Evolutionary conservation across 2,888 invertebrate species (phyloP).

Genomic region (Hybos culiciformis): DNA sequence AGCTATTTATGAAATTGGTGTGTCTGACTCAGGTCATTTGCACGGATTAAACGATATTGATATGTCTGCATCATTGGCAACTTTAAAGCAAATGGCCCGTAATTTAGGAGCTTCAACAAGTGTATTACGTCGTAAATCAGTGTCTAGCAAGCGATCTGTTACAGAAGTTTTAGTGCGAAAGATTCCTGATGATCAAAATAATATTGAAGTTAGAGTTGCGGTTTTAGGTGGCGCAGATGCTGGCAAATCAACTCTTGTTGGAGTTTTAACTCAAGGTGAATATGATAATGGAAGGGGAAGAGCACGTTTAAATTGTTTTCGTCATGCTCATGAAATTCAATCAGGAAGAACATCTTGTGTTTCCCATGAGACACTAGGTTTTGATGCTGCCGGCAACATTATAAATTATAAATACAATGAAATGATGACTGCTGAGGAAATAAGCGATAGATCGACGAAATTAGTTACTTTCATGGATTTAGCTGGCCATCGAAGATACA

Average conservation of each 20-base stretch:
- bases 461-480: slow-evolving; percentile 90
- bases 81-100: slow-evolving; percentile 77
- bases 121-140: slow-evolving; percentile 51
- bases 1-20: slow-evolving; percentile 95
- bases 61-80: slow-evolving; percentile 73
- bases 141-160: slow-evolving; percentile 46
- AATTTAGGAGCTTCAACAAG: slow-evolving; percentile 72
- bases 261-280: slow-evolving; percentile 91
- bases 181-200: slow-evolving; percentile 75
- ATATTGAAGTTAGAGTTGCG: slow-evolving; percentile 79
- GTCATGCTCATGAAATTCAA: slow-evolving; percentile 89
- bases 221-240: slow-evolving; percentile 92
- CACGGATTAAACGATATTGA: slow-evolving; percentile 72
- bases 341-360: slow-evolving; percentile 89
- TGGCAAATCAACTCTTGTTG: slow-evolving; percentile 92
- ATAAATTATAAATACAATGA: slow-evolving; percentile 82
- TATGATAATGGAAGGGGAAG: slow-evolving; percentile 91
- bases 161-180: slow-evolving; percentile 83
- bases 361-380: slow-evolving; percentile 92
- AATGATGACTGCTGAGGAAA: slow-evolving; percentile 82
- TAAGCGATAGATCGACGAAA: slow-evolving; percentile 84
- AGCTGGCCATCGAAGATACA: slow-evolving; percentile 91
- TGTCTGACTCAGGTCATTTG: slow-evolving; percentile 77
- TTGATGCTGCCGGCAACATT: slow-evolving; percentile 73
- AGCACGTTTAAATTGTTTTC: slow-evolving; percentile 88